These are phyloP conservation scores for Drosophila tristis DNA, from an alignment of 1,140 invertebrate genomes.

Conservation along the genomic window DNA sequence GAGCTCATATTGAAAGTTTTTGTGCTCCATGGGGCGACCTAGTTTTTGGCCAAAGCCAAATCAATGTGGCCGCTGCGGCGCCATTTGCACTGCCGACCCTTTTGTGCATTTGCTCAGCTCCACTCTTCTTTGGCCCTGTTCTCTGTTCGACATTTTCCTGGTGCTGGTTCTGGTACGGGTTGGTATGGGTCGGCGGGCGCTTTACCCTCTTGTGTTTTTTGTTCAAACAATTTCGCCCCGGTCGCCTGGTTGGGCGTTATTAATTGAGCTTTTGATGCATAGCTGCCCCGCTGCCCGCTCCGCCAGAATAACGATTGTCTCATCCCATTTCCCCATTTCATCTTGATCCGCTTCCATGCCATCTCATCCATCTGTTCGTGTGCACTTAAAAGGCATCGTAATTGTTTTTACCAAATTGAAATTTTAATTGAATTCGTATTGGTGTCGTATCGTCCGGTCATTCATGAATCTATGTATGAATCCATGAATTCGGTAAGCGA, in stretches of 20 bases:
- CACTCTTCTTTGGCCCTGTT: conserved; percentile 25
- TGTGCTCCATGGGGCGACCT: conserved; percentile 66
- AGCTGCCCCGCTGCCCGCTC: background rate
- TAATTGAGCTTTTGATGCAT: conserved; percentile 77
- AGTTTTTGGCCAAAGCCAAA: conserved; percentile 71
- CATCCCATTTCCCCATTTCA: conserved; percentile 17
- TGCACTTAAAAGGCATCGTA: conserved; percentile 59
- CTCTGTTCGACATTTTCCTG: conserved; percentile 49
- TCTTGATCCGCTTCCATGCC: conserved; percentile 8
- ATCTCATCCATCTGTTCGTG: conserved; percentile 31
- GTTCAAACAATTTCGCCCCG: conserved; percentile 61
- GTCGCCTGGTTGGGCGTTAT: conserved; percentile 74
- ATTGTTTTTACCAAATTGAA: conserved; percentile 68
- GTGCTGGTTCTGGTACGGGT: conserved; percentile 2
- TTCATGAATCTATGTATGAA: no score
- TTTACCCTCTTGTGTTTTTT: conserved; percentile 13
- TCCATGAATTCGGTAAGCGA: background rate
- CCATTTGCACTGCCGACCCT: conserved; percentile 75
- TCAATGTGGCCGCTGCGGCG: conserved; percentile 76
- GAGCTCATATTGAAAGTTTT: conserved; percentile 80
- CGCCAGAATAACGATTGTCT: conserved; percentile 55
- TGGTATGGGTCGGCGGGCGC: conserved; percentile 2
- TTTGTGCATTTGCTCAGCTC: conserved; percentile 49
- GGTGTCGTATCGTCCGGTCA: background rate
- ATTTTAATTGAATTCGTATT: conserved; percentile 72